These are phyloP conservation scores for Augiades crinisus DNA, from an alignment of 2,888 invertebrate species.

Conservation along the genomic window DNA sequence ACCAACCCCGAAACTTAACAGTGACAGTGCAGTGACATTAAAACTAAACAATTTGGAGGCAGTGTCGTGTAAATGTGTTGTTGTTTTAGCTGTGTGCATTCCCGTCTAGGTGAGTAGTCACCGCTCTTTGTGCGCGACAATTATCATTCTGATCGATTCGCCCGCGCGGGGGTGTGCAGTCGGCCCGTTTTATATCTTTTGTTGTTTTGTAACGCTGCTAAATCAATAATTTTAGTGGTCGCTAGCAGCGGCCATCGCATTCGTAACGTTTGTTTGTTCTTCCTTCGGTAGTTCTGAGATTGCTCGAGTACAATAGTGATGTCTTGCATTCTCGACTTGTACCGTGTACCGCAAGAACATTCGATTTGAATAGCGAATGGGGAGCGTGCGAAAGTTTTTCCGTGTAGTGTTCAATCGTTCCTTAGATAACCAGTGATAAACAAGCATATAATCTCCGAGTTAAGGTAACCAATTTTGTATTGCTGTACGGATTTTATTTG, in stretches of 20 bases:
- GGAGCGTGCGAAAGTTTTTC: conserved; percentile 43
- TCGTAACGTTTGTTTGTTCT: conserved; percentile 42
- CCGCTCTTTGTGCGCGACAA: conserved; percentile 79
- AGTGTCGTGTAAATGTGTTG: conserved; percentile 52
- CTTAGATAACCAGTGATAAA: conserved; percentile 33
- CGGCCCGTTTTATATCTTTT: conserved; percentile 78
- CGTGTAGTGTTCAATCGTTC: conserved; percentile 32
- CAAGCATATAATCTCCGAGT: conserved; percentile 27
- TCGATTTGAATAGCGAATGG: conserved; percentile 33
- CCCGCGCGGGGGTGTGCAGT: conserved; percentile 72
- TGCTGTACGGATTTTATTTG: conserved; percentile 23
- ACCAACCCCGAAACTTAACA: conserved; percentile 44
- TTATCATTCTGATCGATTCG: conserved; percentile 78
- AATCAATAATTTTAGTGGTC: conserved; percentile 79
- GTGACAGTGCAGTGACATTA: conserved; percentile 46
- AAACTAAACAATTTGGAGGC: conserved; percentile 50
- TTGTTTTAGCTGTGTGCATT: conserved; percentile 72
- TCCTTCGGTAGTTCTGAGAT: conserved; percentile 1
- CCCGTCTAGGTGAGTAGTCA: conserved; percentile 75
- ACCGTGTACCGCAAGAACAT: conserved; percentile 17
- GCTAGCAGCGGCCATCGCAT: conserved; percentile 47
- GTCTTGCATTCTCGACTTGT: conserved; percentile 19
- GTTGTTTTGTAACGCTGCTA: conserved; percentile 75
- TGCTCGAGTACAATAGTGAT: no score
- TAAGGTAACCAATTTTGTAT: conserved; percentile 36